phyloP scores from a whole-genome alignment of 23 tunicate genomes.

The Styela clava region DNA sequence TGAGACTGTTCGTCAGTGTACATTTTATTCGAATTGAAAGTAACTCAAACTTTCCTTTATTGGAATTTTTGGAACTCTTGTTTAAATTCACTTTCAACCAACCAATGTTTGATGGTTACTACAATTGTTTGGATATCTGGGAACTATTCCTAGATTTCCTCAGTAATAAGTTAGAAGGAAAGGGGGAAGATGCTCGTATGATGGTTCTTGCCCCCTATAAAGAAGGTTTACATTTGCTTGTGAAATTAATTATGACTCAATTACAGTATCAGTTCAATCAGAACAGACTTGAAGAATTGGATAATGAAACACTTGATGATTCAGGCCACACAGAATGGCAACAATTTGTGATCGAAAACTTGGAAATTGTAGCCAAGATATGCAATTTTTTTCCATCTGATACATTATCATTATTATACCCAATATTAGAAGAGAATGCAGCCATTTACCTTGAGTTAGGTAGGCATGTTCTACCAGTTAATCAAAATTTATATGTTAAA shows the following conservation, averaged over 20 bases:
- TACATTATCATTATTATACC: conserved; percentile 52
- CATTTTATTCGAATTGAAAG: conserved; percentile 75
- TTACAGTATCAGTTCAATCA: conserved; percentile 62
- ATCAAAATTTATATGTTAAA: conserved; percentile 17
- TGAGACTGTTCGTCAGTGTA: conserved; percentile 65
- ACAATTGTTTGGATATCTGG: conserved; percentile 88
- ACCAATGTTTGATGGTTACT: conserved; percentile 73
- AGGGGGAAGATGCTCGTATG: neutral
- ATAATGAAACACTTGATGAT: conserved; percentile 48
- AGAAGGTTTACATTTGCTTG: conserved; percentile 64
- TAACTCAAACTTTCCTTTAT: conserved; percentile 65
- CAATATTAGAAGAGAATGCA: conserved; percentile 69
- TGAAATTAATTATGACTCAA: conserved; percentile 45
- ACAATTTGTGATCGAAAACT: conserved; percentile 64
- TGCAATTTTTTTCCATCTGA: conserved; percentile 61
- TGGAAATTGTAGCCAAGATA: conserved; percentile 79
- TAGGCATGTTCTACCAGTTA: conserved; percentile 35
- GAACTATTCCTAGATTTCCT: conserved; percentile 78
- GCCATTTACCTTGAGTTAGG: conserved; percentile 47
- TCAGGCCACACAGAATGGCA: conserved; percentile 96
- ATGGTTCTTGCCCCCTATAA: conserved; percentile 43
- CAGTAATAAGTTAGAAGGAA: conserved; percentile 39
- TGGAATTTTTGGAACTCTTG: conserved; percentile 64
- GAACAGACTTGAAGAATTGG: conserved; percentile 48
- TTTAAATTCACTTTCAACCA: conserved; percentile 86